Conservation (phyloP, 2,888 invertebrate species). For the Deilephila porcellus region DNA sequence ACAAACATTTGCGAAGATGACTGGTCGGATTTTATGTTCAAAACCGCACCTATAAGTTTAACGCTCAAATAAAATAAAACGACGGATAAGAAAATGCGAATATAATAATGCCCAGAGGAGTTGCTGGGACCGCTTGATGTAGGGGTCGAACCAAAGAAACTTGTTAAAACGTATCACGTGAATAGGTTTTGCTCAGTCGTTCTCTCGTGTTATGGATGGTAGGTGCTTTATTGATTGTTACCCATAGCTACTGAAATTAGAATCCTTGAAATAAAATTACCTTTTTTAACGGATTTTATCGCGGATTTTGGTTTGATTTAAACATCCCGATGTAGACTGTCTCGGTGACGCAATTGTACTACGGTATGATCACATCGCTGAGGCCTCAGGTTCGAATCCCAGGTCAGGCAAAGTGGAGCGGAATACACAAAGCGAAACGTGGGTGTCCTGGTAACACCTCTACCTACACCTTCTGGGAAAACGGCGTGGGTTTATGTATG, state of each 20-base stretch:
- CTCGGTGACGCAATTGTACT: too few species aligned
- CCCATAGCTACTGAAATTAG: neutral
- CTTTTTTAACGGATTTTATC: too few species aligned
- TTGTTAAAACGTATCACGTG: constrained; percentile 18
- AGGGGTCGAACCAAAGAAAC: constrained; percentile 17
- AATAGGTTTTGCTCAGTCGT: neutral
- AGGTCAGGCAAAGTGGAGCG: too few species aligned
- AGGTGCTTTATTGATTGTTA: neutral
- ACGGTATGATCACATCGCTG: too few species aligned
- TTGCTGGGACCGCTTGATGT: constrained; percentile 20
- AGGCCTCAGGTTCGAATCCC: too few species aligned
- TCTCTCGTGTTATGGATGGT: neutral
- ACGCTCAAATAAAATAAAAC: constrained; percentile 30
- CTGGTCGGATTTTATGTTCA: constrained; percentile 5
- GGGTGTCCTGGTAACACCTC: too few species aligned
- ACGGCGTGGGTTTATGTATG: too few species aligned
- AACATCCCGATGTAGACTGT: too few species aligned
- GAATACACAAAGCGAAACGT: too few species aligned
- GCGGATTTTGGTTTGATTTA: too few species aligned
- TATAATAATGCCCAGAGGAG: constrained; percentile 48
- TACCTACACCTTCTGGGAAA: too few species aligned
- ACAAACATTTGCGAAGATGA: constrained; percentile 14
- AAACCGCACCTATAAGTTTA: constrained; percentile 29
- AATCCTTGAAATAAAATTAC: neutral
- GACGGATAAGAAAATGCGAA: constrained; percentile 40